Base-by-base conservation (phyloP, 2,888 invertebrate species). In the Crioceris asparagi region DNA sequence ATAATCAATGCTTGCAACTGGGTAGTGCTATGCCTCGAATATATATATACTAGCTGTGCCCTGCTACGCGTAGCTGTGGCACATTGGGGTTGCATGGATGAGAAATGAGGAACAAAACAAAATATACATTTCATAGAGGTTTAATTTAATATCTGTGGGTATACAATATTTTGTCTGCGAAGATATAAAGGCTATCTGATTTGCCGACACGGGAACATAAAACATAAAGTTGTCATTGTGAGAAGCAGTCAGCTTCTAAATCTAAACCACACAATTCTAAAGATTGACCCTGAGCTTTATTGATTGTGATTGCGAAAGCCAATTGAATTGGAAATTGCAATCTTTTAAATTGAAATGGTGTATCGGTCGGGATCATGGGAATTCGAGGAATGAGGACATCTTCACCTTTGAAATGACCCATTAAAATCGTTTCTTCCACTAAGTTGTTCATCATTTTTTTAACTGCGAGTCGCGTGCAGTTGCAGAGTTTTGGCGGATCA, bases 401-500 rank as follows among this genome's bases (percentile, higher is more conserved):
- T 36, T 42, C 34, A 38, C 11, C 29, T 29, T 29, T 7, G 11
- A 29, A 29, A 6, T 29, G 6, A 7, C 14, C 6, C 5, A 8
- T 29, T 11, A 12, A 29, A 29, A 6, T 29, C 6, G 29, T 29
- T 5, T n/a, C 29, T 29, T 29, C 29, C 6, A 29, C 21, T 12
- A 35, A 2, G 25, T 34, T 35, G 14, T 10, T 17, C 11, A 12
- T 12, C 18, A 35, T 16, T 30, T 35, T 17, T 23, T 26, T 35
- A n/a, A 42, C 16, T 15, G 10, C 15, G 11, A 43, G 32, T 25
- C 39, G 27, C 2, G 42, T 47, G 31, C 37, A 34, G 31, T 41
- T 44, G 23, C 41, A 48, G 16, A 39, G 38, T 34, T 32, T 30
- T 23, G 44, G 42, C 21, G 38, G 32, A 35, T 44, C 31, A 21